Base-by-base conservation (phyloP, 2,888 invertebrate species). In the Leucozona laternaria region DNA sequence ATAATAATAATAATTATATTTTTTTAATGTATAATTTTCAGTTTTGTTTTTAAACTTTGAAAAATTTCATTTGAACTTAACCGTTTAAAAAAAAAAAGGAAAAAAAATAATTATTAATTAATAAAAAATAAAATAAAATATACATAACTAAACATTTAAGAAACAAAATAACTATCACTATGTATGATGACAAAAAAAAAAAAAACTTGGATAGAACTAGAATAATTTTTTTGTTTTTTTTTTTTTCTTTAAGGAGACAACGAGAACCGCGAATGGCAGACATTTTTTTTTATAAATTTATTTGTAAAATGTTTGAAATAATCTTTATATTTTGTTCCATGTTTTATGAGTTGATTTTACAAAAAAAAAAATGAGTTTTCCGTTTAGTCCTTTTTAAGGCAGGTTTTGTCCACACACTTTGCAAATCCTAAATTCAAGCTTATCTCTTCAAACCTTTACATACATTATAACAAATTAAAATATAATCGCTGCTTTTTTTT, bases 11-110 rank as follows among this genome's bases (percentile, higher is more conserved):
- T 70, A 77, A 76, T 77, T 58, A 73, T 55, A 37, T 72, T 31
- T 85, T 77, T 78, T 43, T 60, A 60, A 68, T 45, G 64, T 64
- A 40, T 75, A 64, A 57, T 66, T 34, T 48, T 64, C 48, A 58
- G 53, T 70, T 37, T 40, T 71, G n/a, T 71, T 53, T 28, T 72
- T 62, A 71, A 80, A 66, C 72, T 80, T 84, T 88, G 68, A 81
- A 81, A 84, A 85, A 88, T 88, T 88, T 88, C 88, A 88, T 79
- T 86, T 79, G 82, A 86, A 86, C 88, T 88, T 88, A 88, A 81
- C 31, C 70, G 73, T 78, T 80, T 60, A 87, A 71, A 70, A 81
- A 58, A 40, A 88, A 72, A 58, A 40, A 88, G 66, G 40, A 64
- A 50, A 70, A 72, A 79, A 60, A 50, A 76, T 64, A 60, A 82